Evolutionary conservation across 2,797 vertebrate genomes (phyloP).

Genomic region (Bradypodion ventrale): DNA sequence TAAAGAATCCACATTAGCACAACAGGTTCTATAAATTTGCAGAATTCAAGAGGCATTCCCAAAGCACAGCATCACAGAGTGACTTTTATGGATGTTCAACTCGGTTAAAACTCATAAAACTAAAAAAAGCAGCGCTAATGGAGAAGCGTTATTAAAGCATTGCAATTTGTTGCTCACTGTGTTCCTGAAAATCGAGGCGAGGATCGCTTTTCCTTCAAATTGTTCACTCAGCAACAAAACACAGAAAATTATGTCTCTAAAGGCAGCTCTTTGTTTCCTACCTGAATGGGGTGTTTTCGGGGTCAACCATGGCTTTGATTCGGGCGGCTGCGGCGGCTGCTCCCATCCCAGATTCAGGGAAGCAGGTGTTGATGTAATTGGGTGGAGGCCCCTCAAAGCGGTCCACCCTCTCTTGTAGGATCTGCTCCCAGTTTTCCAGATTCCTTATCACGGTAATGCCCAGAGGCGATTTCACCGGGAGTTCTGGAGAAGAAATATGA

Average conservation of each 20-base stretch:
- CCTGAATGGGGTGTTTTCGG: slow-evolving; percentile 99
- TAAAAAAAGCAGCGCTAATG: not conserved
- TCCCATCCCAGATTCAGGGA: slow-evolving; percentile 84
- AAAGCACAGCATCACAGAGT: too few relatives aligned
- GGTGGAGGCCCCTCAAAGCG: slow-evolving; percentile 95
- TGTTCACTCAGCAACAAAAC: not conserved
- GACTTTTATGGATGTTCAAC: too few relatives aligned
- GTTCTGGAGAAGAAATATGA: slow-evolving; percentile 76
- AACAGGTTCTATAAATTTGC: not conserved
- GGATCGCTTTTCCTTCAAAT: not conserved
- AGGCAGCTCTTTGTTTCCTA: slow-evolving; percentile 57
- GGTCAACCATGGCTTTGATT: slow-evolving; percentile 97
- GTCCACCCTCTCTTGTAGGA: slow-evolving; percentile 91
- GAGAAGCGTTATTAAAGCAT: not conserved
- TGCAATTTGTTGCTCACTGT: not conserved
- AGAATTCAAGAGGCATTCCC: not conserved
- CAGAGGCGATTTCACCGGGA: slow-evolving; percentile 93
- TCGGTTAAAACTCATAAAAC: too few relatives aligned
- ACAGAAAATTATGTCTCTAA: not conserved
- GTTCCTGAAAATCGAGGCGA: not conserved
- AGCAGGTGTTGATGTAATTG: slow-evolving; percentile 94
- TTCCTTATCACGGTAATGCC: slow-evolving; percentile 92
- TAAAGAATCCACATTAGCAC: not conserved
- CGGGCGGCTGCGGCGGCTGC: slow-evolving; percentile 89
- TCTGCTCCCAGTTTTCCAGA: slow-evolving; percentile 95